Percentiles rank a stretch among this genome's conserved stretches.
Evolutionary conservation across 2,888 invertebrate genomes (phyloP).

Genomic region (Campoletis raptor): DNA sequence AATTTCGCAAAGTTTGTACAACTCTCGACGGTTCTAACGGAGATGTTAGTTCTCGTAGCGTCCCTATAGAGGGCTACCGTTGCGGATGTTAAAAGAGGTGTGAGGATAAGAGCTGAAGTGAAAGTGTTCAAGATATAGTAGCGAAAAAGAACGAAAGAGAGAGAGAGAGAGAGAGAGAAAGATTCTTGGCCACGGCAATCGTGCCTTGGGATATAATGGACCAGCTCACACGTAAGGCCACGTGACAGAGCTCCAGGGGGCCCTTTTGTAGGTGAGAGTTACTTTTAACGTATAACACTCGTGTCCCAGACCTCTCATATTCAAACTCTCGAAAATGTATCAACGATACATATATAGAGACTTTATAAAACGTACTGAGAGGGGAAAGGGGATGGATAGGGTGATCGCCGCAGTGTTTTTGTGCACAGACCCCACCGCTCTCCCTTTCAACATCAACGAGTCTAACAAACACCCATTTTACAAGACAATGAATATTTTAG

Average conservation of each 20-base stretch:
- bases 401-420: constrained; percentile 52
- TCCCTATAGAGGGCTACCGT: constrained; percentile 48
- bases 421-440: constrained; percentile 50
- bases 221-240: constrained; percentile 73
- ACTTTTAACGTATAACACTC: constrained; percentile 27
- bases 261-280: constrained; percentile 23
- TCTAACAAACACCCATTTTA: constrained; percentile 80
- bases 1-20: constrained; percentile 63
- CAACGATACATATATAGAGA: constrained; percentile 17
- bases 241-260: constrained; percentile 50
- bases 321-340: constrained; percentile 33
- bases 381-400: not conserved
- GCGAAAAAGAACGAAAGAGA: constrained; percentile 5
- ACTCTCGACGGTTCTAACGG: constrained; percentile 45
- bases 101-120: constrained; percentile 18
- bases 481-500: constrained; percentile 81
- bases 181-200: constrained; percentile 69
- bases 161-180: constrained; percentile 54
- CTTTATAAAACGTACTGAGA: constrained; percentile 2
- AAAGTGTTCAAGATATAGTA: constrained; percentile 24
- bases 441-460: constrained; percentile 67
- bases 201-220: constrained; percentile 77
- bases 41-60: constrained; percentile 37
- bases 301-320: constrained; percentile 41
- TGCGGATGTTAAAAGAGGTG: constrained; percentile 3